These are phyloP conservation scores for Ailurus styani DNA, from an alignment of 2,113 vertebrate genomes.

Conservation along the genomic window DNA sequence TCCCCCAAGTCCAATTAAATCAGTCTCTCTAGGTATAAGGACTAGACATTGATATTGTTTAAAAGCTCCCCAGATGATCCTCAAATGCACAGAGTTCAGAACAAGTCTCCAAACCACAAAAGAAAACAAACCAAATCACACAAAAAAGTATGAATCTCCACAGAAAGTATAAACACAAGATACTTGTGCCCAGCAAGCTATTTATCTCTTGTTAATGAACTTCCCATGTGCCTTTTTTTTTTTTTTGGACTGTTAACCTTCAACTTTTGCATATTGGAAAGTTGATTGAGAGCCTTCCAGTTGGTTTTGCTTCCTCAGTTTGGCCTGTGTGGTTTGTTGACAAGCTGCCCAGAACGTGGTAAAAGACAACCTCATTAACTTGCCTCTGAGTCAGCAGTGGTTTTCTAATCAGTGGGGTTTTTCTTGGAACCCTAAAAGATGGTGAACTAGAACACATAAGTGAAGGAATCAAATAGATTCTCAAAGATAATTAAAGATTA, in stretches of 20 bases:
- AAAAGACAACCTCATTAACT: constrained; percentile 24
- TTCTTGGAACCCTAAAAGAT: constrained; percentile 12
- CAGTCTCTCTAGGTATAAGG: neutral
- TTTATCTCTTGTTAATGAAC: neutral
- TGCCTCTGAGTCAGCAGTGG: neutral
- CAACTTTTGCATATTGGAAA: neutral
- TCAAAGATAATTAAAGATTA: neutral
- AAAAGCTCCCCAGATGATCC: neutral
- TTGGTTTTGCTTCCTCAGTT: constrained; percentile 36
- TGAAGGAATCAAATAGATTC: neutral
- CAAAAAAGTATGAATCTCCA: neutral
- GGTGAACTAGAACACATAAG: neutral
- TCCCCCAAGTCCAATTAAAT: neutral
- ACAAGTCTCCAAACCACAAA: neutral
- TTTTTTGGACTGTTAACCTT: neutral
- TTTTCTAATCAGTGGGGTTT: constrained; percentile 29
- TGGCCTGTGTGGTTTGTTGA: neutral
- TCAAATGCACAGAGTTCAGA: neutral
- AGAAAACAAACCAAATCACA: neutral
- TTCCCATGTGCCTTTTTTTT: neutral
- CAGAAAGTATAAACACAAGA: neutral
- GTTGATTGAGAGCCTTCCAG: neutral
- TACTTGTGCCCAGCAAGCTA: neutral
- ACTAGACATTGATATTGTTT: neutral
- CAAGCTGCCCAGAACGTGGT: neutral